phyloP scores from a whole-genome alignment of 2,797 vertebrate genomes.

The Acrocephalus scirpaceus region DNA sequence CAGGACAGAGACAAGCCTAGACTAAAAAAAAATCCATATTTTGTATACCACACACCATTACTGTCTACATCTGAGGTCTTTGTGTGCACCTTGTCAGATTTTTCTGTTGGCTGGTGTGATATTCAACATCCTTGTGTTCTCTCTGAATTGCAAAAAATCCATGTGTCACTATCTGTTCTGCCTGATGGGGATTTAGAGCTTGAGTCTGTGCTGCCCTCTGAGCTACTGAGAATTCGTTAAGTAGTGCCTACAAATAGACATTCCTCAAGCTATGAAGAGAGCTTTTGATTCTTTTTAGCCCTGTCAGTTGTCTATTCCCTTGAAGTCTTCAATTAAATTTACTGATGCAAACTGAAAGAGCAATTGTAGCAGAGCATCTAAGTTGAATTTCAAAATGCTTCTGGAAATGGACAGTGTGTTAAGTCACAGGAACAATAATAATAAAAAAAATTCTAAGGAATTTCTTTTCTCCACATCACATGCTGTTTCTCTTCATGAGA shows the following conservation, averaged over 20 bases:
- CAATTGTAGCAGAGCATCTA: neutral
- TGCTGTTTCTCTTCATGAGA: neutral
- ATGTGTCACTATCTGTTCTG: neutral
- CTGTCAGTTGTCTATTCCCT: neutral
- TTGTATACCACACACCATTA: neutral
- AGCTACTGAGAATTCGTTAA: neutral
- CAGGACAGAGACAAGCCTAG: neutral
- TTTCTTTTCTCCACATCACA: neutral
- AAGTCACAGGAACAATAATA: neutral
- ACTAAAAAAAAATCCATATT: neutral
- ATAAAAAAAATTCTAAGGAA: neutral
- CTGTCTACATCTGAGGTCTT: neutral
- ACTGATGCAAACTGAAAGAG: neutral
- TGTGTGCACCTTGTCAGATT: neutral
- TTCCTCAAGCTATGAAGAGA: neutral
- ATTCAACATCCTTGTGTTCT: neutral
- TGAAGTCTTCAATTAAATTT: conserved; percentile 5
- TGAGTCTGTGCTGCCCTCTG: neutral
- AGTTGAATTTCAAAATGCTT: neutral
- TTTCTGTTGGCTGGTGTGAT: neutral
- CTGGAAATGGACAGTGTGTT: neutral
- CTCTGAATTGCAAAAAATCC: neutral
- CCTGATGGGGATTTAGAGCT: neutral
- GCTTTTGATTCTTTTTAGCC: conserved; percentile 1
- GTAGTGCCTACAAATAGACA: neutral